Evolutionary conservation across 2,797 vertebrate genomes (phyloP), one percentile per base, ranked within the genome.

Genomic region (Philypnodon macrostomus): DNA sequence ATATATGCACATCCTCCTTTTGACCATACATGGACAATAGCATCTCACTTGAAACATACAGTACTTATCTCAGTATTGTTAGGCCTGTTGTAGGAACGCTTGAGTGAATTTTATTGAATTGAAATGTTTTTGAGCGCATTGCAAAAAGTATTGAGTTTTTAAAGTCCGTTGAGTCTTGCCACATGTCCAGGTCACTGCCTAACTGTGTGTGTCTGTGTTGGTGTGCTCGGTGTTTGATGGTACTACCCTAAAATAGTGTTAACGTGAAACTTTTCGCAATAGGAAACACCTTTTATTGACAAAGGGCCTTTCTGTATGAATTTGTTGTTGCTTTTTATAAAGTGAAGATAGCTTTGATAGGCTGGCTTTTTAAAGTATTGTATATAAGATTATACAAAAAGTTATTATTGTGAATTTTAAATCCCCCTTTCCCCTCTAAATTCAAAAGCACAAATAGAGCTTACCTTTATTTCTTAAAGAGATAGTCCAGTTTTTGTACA

Each of bases 371-470:
- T 73, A 71, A 45, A 74, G 63, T 61, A 71, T 74, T 87, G 80
- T 87, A 79, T 75, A 83, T 75, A 85, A 58, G 79, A 60, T 74
- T 85, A 78, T 73, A 85, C 73, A 73, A 77, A 54, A 83, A 80
- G 70, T 84, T 73, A n/a, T 64, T 80, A 79, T 81, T 84, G 72
- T 85, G 76, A 83, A 77, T 48, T 7, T 46, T 56, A 61, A 67
- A 34, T 12, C 48, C 49, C 64, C 34, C 52, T 30, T 30, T 44
- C 31, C 48, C 53, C 36, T 32, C 53, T 47, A 47, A 34, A 47
- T 17, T 33, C 19, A 39, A 87, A 86, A 88, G 84, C 85, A 86
- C 85, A 87, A 84, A 77, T 67, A 66, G n/a, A n/a, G 67, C 77
- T 67, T 58, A 65, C 51, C 52, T 60, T 76, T 77, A 67, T 77